Evolutionary conservation across 2,113 vertebrate genomes (phyloP).

Genomic region (Corythoichthys haematopterus): DNA sequence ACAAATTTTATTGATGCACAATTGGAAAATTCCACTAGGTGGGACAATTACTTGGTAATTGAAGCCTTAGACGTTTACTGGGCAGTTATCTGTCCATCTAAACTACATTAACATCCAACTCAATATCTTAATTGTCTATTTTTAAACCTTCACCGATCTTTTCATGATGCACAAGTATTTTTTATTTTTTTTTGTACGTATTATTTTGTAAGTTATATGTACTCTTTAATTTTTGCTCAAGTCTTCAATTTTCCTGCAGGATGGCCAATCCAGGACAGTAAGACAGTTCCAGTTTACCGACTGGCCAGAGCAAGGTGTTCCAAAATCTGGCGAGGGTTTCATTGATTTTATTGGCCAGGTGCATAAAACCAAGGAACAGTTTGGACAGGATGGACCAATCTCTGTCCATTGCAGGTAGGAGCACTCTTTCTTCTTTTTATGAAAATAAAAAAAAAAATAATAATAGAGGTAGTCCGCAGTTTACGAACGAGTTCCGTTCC

Average conservation of each 20-base stretch:
- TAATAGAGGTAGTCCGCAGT: too few relatives aligned
- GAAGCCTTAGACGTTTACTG: not conserved
- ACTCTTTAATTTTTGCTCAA: not conserved
- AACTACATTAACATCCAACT: not conserved
- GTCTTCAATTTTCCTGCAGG: constrained; percentile 65
- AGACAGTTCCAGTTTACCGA: constrained; percentile 99
- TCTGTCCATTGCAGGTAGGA: constrained; percentile 96
- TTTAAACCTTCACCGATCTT: not conserved
- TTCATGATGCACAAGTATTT: not conserved
- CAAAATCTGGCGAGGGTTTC: constrained; percentile 95
- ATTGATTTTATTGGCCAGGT: constrained; percentile 98
- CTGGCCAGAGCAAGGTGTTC: constrained; percentile 96
- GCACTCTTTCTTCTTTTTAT: not conserved
- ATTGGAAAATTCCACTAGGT: not conserved
- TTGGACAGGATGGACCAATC: constrained; percentile 96
- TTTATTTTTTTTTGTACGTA: not conserved
- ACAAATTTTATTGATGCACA: not conserved
- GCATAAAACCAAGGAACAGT: constrained; percentile 99
- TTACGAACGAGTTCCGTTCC: too few relatives aligned
- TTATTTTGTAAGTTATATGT: not conserved
- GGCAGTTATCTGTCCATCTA: not conserved
- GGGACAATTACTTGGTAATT: not conserved
- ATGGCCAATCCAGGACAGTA: constrained; percentile 93
- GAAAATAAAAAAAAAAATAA: not conserved
- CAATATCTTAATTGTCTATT: not conserved